Evolutionary conservation across 1,140 invertebrate species (phyloP).

Genomic region (Drosophila navojoa): DNA sequence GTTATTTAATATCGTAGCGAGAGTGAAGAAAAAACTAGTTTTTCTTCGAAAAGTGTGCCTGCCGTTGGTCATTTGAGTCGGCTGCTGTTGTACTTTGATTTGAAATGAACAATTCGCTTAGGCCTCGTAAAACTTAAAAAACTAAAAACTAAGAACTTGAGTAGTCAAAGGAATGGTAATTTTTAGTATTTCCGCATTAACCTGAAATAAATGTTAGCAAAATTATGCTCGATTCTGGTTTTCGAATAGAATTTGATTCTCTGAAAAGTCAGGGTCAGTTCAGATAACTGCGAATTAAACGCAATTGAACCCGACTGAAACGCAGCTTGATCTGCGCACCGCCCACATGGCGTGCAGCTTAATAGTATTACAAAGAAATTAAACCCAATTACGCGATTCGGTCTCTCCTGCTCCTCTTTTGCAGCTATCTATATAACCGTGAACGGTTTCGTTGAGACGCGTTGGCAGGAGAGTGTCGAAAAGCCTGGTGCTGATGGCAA

Average conservation of each 20-base stretch:
- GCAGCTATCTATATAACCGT: slow-evolving; percentile 86
- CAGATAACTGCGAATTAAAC: slow-evolving; percentile 55
- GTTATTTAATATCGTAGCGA: slow-evolving; percentile 53
- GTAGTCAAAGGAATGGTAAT: neutral
- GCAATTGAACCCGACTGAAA: slow-evolving; percentile 40
- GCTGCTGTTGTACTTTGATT: slow-evolving; percentile 23
- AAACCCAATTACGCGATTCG: slow-evolving; percentile 47
- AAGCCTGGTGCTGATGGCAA: slow-evolving; percentile 84
- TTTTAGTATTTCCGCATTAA: no score
- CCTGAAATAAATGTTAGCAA: neutral
- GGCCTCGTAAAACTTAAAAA: neutral
- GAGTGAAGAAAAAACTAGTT: slow-evolving; percentile 63
- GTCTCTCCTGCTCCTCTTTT: neutral
- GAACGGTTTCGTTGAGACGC: slow-evolving; percentile 86
- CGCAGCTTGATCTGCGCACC: slow-evolving; percentile 8
- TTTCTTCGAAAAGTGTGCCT: slow-evolving; percentile 45
- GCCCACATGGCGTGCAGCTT: slow-evolving; percentile 22
- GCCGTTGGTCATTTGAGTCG: slow-evolving; percentile 29
- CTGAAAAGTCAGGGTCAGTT: slow-evolving; percentile 35
- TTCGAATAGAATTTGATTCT: slow-evolving; percentile 7
- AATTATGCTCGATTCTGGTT: slow-evolving; percentile 34
- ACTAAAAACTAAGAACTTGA: neutral
- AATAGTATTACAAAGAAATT: slow-evolving; percentile 50
- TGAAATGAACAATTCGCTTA: slow-evolving; percentile 7
- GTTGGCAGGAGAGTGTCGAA: slow-evolving; percentile 86